phyloP scores from a whole-genome alignment of 2,888 invertebrate genomes.

The Sisyra nigra region DNA sequence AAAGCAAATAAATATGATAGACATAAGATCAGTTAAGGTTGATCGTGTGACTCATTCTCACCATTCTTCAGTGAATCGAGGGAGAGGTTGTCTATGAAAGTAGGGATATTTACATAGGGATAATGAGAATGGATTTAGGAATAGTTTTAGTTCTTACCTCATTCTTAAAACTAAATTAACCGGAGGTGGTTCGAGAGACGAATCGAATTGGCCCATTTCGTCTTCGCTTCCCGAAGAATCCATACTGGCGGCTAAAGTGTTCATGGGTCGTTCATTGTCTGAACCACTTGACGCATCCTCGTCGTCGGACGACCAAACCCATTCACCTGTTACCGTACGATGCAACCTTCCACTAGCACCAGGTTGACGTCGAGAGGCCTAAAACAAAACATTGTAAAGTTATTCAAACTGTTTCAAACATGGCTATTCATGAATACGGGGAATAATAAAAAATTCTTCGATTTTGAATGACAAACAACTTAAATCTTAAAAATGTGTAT shows the following conservation, averaged over 20 bases:
- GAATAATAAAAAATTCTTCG: neutral
- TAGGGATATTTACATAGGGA: neutral
- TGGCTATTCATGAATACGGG: neutral
- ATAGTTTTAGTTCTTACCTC: constrained; percentile 35
- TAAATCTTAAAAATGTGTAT: too few relatives aligned
- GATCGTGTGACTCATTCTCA: neutral
- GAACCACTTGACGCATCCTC: constrained; percentile 46
- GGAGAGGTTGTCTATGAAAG: neutral
- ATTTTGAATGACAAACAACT: too few relatives aligned
- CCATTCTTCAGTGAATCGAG: constrained; percentile 5
- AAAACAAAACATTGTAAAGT: too few relatives aligned
- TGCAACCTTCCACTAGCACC: constrained; percentile 75
- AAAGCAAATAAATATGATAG: constrained; percentile 16
- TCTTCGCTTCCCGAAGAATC: constrained; percentile 27
- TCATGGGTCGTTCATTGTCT: constrained; percentile 32
- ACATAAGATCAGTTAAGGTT: neutral
- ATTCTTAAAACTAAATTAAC: constrained; percentile 79
- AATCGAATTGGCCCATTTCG: constrained; percentile 24
- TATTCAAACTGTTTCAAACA: constrained; percentile 8
- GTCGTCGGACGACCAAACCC: constrained; percentile 97
- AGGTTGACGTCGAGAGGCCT: constrained; percentile 63
- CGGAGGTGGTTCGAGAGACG: constrained; percentile 25
- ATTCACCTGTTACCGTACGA: constrained; percentile 89
- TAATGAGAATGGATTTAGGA: constrained; percentile 1
- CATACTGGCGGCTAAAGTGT: constrained; percentile 23